These are phyloP conservation scores for Pyxicephalus adspersus DNA, from an alignment of 2,113 vertebrate species.

Conservation along the genomic window DNA sequence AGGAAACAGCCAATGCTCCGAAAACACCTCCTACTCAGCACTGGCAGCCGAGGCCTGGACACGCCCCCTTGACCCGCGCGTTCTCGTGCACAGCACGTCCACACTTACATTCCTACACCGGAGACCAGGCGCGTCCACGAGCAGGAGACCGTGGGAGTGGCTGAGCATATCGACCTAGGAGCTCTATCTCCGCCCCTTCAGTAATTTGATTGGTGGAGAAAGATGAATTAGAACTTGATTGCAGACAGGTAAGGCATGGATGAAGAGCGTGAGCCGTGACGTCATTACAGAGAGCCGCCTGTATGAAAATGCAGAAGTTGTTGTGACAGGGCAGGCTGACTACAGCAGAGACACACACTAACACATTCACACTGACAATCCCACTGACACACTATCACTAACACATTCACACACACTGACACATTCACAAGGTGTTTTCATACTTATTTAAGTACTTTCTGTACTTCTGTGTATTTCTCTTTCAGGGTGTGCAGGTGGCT, in stretches of 20 bases:
- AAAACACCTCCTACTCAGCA: slow-evolving; percentile 8
- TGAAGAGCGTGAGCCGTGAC: not conserved
- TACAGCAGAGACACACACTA: too few relatives aligned
- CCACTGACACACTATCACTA: too few relatives aligned
- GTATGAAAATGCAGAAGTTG: not conserved
- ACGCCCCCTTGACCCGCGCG: slow-evolving; percentile 17
- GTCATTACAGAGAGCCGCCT: not conserved
- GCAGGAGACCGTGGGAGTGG: not conserved
- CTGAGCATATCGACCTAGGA: not conserved
- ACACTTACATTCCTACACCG: not conserved
- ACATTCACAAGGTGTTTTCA: too few relatives aligned
- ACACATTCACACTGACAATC: too few relatives aligned
- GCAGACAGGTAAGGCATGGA: not conserved
- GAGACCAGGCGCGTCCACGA: not conserved
- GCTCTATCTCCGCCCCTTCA: not conserved
- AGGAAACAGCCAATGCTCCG: not conserved
- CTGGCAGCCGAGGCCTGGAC: not conserved
- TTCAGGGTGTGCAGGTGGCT: too few relatives aligned
- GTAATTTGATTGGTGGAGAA: not conserved
- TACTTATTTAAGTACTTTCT: too few relatives aligned
- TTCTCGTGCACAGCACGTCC: slow-evolving; percentile 18
- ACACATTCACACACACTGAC: too few relatives aligned
- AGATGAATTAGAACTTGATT: not conserved
- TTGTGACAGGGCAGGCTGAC: too few relatives aligned
- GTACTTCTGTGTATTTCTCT: too few relatives aligned